Evolutionary conservation across 2,113 vertebrate species (phyloP), one percentile per base, ranked within the genome.

Genomic region (Montifringilla adamsi): DNA sequence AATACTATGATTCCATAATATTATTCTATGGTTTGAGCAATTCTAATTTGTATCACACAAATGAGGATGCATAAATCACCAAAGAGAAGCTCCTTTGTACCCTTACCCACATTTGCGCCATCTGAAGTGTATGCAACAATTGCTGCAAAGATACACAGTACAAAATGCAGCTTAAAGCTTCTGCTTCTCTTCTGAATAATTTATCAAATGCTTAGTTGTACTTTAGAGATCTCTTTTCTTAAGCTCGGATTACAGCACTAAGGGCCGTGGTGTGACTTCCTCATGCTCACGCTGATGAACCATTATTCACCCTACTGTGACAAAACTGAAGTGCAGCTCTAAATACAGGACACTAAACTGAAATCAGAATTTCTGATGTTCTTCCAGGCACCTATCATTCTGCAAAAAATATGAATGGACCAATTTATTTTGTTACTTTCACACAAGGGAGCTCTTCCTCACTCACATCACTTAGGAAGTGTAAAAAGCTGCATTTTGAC

Each of bases 101-200:
- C 23, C 59, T 60, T 50, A 62, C 24, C 21, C 10, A 24, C 4
- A 44, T 63, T 75, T 87, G 76, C 56, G 75, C 52, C 76, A 41
- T 8, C 35, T 24, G 50, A 80, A 76, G 44, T 47, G 86, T 52
- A 49, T 26, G 18, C 85, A 94, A 75, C 52, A 80, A 46, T 21
- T 62, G 9, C 31, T 66, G 63, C 68, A 84, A 78, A 90, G 73
- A 56, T 20, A 27, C 17, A 43, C 37, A 44, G 50, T 19, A 66
- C 24, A 66, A 37, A 3, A 20, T 59, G 20, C 0, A 0, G n/a
- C 50, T 83, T 92, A 77, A 89, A 81, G 87, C 50, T 73, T 69
- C 89, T 92, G 33, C 79, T 85, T 67, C 87, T 70, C 18, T 47
- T 86, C 76, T 81, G 84, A 95, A 96, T 93, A 89, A 91, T 85